Base-by-base conservation (phyloP, 53 echinoderm and acorn worm genomes). In the Patiria pectinifera region DNA sequence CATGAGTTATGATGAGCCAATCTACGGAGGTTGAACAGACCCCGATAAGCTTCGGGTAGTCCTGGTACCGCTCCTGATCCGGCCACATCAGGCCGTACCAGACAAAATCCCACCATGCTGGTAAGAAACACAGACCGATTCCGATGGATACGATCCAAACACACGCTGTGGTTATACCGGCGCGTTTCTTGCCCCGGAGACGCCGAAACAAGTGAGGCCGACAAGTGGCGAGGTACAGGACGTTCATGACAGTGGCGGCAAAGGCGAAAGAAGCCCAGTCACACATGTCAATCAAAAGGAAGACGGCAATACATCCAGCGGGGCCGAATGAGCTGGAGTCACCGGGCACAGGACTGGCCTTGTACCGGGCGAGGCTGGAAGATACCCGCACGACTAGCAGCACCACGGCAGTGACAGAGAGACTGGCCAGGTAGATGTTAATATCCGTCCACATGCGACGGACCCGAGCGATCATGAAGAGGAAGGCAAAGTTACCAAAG, bases 381-480 rank as follows among this genome's bases (percentile, higher is more conserved):
- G 93, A 78, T 9, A 92, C 69, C 4, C 93, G 95, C 15, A 92
- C 69, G 10, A 86, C 71, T 21, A 97, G 61, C 72, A 94, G 87
- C 75, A 88, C 74, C 44, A 92, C 92, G 19, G 93, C 97, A 16
- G 94, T 61, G 6, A 96, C 12, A 59, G 96, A 93, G 11, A 97
- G 77, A 47, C 96, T 96, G 44, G 89, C 87, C 83, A 97, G 93
- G 83, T 96, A 97, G 70, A 93, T 81, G 87, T 97, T 97, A 45
- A 93, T 94, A 16, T 96, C 94, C 25, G 96, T 96, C 13, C 95
- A 91, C 97, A 97, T 97, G 12, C 95, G 85, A 14, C 83, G 95
- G 25, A 97, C 81, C 4, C 96, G 93, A 18, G 43, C 82, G 9
- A 97, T 92, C 74, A 95, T 94, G 85, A 71, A 95, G 21, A 95